Conservation (phyloP, 2,888 invertebrate genomes). For the Archaeoteleia sp. region DNA sequence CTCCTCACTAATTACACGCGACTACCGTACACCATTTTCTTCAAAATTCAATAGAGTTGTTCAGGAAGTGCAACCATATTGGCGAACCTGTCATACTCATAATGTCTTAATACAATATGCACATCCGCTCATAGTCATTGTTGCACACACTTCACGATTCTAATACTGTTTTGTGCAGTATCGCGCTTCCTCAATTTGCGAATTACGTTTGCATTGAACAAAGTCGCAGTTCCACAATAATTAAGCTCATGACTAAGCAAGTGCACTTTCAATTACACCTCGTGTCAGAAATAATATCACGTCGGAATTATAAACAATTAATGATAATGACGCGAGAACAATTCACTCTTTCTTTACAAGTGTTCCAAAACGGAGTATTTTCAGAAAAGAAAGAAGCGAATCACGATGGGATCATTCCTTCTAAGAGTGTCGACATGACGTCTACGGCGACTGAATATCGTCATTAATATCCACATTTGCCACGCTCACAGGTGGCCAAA, state of each 20-base stretch:
- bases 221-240: slow-evolving; percentile 20
- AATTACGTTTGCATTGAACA: slow-evolving; percentile 19
- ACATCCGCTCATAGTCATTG: slow-evolving; percentile 20
- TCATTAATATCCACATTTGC: slow-evolving; percentile 58
- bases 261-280: neutral
- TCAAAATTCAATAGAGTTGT: slow-evolving; percentile 63
- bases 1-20: slow-evolving; percentile 50
- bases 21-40: slow-evolving; percentile 56
- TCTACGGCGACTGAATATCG: slow-evolving; percentile 39
- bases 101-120: slow-evolving; percentile 8
- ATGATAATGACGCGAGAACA: slow-evolving; percentile 17
- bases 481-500: slow-evolving; percentile 65
- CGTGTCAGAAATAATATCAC: slow-evolving; percentile 2
- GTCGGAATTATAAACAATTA: too few species aligned
- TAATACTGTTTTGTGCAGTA: neutral
- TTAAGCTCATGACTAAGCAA: slow-evolving; percentile 47
- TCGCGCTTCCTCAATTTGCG: slow-evolving; percentile 34
- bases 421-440: slow-evolving; percentile 46
- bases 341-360: slow-evolving; percentile 6
- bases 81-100: slow-evolving; percentile 24
- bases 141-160: neutral
- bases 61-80: slow-evolving; percentile 61
- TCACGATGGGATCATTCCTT: slow-evolving; percentile 24
- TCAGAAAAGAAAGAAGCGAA: slow-evolving; percentile 49
- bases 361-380: slow-evolving; percentile 28